These are phyloP conservation scores for Eurytoma adleriae DNA, from an alignment of 2,888 invertebrate species.

Conservation along the genomic window DNA sequence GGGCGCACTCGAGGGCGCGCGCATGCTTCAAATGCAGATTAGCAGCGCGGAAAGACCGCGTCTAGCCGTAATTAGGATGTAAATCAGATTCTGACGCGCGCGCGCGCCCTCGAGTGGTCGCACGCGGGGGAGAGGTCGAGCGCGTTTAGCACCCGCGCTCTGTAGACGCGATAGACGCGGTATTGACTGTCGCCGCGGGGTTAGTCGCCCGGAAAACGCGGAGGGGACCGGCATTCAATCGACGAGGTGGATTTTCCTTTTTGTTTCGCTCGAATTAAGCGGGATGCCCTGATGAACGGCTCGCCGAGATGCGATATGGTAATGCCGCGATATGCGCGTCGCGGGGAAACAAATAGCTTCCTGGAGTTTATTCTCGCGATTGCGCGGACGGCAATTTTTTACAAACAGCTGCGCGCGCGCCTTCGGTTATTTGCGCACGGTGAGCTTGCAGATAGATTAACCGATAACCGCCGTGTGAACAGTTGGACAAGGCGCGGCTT, in stretches of 20 bases:
- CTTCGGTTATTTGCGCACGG: no score
- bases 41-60: slow-evolving; percentile 56
- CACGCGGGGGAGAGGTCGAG: not conserved
- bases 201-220: slow-evolving; percentile 35
- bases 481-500: no score
- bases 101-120: not conserved
- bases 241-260: slow-evolving; percentile 10
- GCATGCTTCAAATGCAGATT: slow-evolving; percentile 66
- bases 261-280: slow-evolving; percentile 9
- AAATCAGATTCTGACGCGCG: slow-evolving; percentile 67
- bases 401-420: no score
- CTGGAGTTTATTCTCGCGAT: not conserved
- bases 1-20: slow-evolving; percentile 43
- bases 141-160: slow-evolving; percentile 37
- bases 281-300: not conserved
- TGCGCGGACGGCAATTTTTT: not conserved
- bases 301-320: not conserved
- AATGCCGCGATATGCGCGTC: not conserved
- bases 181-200: slow-evolving; percentile 12
- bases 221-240: slow-evolving; percentile 1
- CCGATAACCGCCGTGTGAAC: no score
- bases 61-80: slow-evolving; percentile 67
- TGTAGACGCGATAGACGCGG: slow-evolving; percentile 46
- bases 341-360: slow-evolving; percentile 6
- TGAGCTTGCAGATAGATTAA: no score